phyloP scores from a whole-genome alignment of 2,888 invertebrate genomes.

The Iphiclides podalirius region DNA sequence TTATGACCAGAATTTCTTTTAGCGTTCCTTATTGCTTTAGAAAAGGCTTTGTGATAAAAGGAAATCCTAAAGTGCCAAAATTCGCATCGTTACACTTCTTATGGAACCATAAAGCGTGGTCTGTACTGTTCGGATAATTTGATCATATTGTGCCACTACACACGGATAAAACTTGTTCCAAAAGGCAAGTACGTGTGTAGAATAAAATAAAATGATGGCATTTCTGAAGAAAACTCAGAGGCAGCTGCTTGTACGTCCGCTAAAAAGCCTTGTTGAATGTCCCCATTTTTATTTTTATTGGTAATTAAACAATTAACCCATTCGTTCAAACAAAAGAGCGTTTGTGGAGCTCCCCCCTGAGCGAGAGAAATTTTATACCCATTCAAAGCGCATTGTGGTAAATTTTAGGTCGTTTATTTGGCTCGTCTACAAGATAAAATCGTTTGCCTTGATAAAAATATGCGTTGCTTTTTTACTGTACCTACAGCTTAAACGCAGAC shows the following conservation, averaged over 20 bases:
- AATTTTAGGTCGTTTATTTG: slow-evolving; percentile 59
- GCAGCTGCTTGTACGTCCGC: slow-evolving; percentile 35
- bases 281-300: slow-evolving; percentile 74
- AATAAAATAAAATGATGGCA: slow-evolving; percentile 20
- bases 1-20: not conserved
- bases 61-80: not conserved
- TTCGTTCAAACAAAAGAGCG: slow-evolving; percentile 60
- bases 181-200: slow-evolving; percentile 7
- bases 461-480: slow-evolving; percentile 17
- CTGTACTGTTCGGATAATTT: not conserved
- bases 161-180: slow-evolving; percentile 3
- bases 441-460: slow-evolving; percentile 29
- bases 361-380: slow-evolving; percentile 71
- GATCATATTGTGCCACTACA: not conserved
- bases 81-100: not conserved
- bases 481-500: not conserved
- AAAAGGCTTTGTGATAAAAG: not conserved
- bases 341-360: slow-evolving; percentile 51
- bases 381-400: slow-evolving; percentile 61
- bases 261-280: slow-evolving; percentile 39
- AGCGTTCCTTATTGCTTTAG: not conserved
- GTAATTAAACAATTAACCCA: slow-evolving; percentile 78
- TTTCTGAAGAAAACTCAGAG: slow-evolving; percentile 22
- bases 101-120: not conserved
- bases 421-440: slow-evolving; percentile 46